Percentiles rank a stretch among this genome's conserved stretches.
These are phyloP conservation scores for Nephila pilipes DNA, from an alignment of 1,140 invertebrate species.

Conservation along the genomic window DNA sequence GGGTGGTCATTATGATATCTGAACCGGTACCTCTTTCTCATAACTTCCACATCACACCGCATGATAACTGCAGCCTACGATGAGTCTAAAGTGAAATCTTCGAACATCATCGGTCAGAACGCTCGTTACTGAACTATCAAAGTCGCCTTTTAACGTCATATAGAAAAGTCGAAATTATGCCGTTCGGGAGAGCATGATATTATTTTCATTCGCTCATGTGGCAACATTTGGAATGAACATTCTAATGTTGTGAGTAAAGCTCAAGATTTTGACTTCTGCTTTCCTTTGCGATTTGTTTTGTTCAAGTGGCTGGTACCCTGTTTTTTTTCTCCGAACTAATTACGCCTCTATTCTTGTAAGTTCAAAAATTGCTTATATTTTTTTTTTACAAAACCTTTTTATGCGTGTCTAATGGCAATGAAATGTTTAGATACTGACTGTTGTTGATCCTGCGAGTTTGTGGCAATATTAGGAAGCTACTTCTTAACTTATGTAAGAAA, in stretches of 20 bases:
- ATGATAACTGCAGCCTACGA: no score
- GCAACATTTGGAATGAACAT: not conserved
- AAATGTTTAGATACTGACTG: no score
- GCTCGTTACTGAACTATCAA: no score
- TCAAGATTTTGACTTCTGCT: not conserved
- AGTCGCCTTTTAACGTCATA: not conserved
- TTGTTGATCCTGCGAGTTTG: no score
- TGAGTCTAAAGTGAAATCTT: no score
- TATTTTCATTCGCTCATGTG: not conserved
- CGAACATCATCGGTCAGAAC: no score
- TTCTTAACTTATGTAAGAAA: no score
- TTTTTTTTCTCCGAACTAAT: not conserved
- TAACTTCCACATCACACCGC: not conserved
- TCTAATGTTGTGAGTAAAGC: not conserved
- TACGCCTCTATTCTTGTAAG: not conserved
- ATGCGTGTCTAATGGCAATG: no score
- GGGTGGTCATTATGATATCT: not conserved
- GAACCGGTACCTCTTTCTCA: not conserved
- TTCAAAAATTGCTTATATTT: not conserved
- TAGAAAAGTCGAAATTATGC: not conserved
- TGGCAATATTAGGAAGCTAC: no score
- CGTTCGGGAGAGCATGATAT: not conserved
- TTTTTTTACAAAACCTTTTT: no score
- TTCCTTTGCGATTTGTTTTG: not conserved
- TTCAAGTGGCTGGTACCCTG: not conserved